Conservation (phyloP, 2,888 invertebrate species). For the Colostygia pectinataria region DNA sequence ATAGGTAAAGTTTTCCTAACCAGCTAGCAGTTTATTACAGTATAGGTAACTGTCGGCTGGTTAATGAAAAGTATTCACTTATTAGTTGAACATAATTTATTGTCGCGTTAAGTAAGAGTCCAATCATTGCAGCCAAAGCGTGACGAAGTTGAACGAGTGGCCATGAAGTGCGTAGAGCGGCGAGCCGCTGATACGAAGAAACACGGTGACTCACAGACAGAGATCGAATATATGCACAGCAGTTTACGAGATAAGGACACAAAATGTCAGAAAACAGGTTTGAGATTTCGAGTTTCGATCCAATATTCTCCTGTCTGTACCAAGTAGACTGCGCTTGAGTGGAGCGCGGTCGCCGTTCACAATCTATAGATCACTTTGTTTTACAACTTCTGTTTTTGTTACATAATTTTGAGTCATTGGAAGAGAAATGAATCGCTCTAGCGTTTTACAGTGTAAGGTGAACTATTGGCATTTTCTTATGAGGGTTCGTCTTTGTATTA, state of each 20-base stretch:
- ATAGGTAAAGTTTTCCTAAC: no score
- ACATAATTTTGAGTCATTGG: conserved; percentile 38
- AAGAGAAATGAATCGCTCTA: conserved; percentile 41
- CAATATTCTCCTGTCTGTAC: conserved; percentile 79
- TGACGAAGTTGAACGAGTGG: conserved; percentile 79
- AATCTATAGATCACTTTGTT: conserved; percentile 57
- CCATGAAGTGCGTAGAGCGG: conserved; percentile 80
- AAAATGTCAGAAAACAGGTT: conserved; percentile 73
- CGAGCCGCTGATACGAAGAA: conserved; percentile 73
- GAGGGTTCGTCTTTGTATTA: conserved; percentile 41
- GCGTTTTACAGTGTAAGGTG: conserved; percentile 2
- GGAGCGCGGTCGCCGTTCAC: conserved; percentile 60
- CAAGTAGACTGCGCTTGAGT: conserved; percentile 71
- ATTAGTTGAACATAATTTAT: conserved; percentile 73
- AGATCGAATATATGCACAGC: conserved; percentile 59
- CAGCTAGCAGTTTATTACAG: no score
- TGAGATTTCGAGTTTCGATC: conserved; percentile 81
- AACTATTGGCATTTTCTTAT: conserved; percentile 15
- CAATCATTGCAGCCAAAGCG: conserved; percentile 75
- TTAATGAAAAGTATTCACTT: conserved; percentile 61
- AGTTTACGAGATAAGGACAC: conserved; percentile 61
- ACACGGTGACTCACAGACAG: conserved; percentile 78
- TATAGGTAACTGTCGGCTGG: background rate
- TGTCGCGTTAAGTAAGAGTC: conserved; percentile 70
- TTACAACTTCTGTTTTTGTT: conserved; percentile 41